Base-by-base conservation (phyloP, 1,140 invertebrate species). In the Bilobella aurantiaca region DNA sequence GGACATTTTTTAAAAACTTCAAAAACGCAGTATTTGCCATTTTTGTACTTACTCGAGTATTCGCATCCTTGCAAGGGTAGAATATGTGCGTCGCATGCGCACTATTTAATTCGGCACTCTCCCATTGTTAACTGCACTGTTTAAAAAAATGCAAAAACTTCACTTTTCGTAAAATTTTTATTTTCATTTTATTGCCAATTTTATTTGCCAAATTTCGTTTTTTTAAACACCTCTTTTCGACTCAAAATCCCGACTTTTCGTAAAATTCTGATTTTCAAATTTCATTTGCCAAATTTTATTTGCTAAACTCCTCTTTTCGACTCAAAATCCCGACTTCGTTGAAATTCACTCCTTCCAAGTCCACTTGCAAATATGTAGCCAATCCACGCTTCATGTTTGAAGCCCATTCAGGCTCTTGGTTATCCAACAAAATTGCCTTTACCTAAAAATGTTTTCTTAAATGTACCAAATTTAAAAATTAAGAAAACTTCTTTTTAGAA, bases 61-160 rank as follows among this genome's bases (percentile, higher is more conserved):
- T 49, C 27, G 63, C 34, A 56, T 70, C 65, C 0, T n/a, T 18
- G 57, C 71, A 73, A 16, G 42, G 32, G 58, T 64, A 67, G 61
- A 66, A 65, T 8, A 29, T 59, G 23, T 61, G 57, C 0, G 64
- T 64, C 2, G 56, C 31, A 23, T 34, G 47, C 14, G 59, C 12
- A 0, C 59, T 67, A 73, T 23, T 49, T 60, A 27, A 69, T 73
- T 0, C 32, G 18, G 47, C 71, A 73, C 37, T 70, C 66, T 62
- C 71, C 71, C 66, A 73, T 69, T 56, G 69, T 69, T 23, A 69
- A 66, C 14, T 46, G n/a, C 71, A n/a, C n/a, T n/a, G n/a, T 72
- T 16, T 5, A 53, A 23, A 23, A 23, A 53, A 53, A 18, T 46
- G 14, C 12, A 65, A 59, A 34, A 28, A 65, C 1, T 31, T n/a